Evolutionary conservation across 2,888 invertebrate species (phyloP).

Genomic region (Caenorhabditis auriculariae): DNA sequence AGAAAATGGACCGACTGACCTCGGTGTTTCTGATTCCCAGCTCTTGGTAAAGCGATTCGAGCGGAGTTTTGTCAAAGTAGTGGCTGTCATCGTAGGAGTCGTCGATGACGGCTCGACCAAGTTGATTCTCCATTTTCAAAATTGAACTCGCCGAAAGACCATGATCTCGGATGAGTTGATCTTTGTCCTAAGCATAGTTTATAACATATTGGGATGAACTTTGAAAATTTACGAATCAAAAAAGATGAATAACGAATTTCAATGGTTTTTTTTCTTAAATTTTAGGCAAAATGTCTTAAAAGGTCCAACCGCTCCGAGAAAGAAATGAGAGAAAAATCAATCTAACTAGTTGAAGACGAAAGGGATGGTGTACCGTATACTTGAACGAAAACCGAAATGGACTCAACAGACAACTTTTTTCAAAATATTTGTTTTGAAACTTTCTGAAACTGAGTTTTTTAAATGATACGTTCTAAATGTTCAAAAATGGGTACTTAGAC

Average conservation of each 20-base stretch:
- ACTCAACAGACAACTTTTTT: not conserved
- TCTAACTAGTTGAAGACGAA: too few relatives aligned
- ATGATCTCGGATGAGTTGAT: slow-evolving; percentile 27
- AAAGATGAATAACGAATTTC: too few relatives aligned
- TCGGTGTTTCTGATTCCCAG: slow-evolving; percentile 42
- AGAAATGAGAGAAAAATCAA: too few relatives aligned
- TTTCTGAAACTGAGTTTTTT: too few relatives aligned
- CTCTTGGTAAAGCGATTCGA: slow-evolving; percentile 50
- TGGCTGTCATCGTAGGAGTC: slow-evolving; percentile 43
- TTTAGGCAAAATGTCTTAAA: too few relatives aligned
- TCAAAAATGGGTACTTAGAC: too few relatives aligned
- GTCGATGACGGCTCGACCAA: slow-evolving; percentile 53
- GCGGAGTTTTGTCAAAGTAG: slow-evolving; percentile 48
- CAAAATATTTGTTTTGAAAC: too few relatives aligned
- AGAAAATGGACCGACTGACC: too few relatives aligned
- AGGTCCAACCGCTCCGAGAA: too few relatives aligned
- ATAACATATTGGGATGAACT: not conserved
- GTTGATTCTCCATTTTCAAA: slow-evolving; percentile 52
- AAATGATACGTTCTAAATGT: too few relatives aligned
- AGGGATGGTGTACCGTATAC: too few relatives aligned
- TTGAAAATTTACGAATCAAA: not conserved
- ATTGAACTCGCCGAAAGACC: slow-evolving; percentile 51
- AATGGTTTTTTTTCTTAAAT: too few relatives aligned
- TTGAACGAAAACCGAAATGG: not conserved
- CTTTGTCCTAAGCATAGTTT: slow-evolving; percentile 24